Evolutionary conservation across 2,797 vertebrate genomes (phyloP).

Genomic region (Propithecus deckenii): DNA sequence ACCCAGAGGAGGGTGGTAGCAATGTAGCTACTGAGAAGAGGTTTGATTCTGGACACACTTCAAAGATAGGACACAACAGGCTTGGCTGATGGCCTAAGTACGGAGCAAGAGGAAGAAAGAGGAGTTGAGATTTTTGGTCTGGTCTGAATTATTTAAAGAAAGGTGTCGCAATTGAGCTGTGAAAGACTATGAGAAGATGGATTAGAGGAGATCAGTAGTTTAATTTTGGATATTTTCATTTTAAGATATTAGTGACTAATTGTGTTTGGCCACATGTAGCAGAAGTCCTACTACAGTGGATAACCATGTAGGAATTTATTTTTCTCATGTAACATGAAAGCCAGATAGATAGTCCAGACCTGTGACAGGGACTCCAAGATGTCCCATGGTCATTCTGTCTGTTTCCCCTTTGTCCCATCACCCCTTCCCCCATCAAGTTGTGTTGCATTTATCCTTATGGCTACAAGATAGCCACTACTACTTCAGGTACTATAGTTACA

Average conservation of each 20-base stretch:
- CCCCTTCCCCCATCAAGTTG: background rate
- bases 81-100: background rate
- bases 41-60: background rate
- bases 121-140: background rate
- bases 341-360: background rate
- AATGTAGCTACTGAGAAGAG: background rate
- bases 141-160: background rate
- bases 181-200: background rate
- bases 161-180: background rate
- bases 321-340: background rate
- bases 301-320: background rate
- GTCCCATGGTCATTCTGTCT: background rate
- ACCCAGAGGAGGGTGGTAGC: background rate
- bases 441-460: background rate
- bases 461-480: background rate
- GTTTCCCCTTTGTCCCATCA: too few relatives aligned
- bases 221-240: background rate
- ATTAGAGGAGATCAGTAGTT: background rate
- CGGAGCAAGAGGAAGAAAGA: background rate
- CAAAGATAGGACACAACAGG: background rate
- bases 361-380: background rate
- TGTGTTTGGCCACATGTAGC: background rate
- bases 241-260: background rate
- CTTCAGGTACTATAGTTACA: background rate
- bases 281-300: background rate